Evolutionary conservation across 2,888 invertebrate species (phyloP).

Genomic region (Conomelus anceps): DNA sequence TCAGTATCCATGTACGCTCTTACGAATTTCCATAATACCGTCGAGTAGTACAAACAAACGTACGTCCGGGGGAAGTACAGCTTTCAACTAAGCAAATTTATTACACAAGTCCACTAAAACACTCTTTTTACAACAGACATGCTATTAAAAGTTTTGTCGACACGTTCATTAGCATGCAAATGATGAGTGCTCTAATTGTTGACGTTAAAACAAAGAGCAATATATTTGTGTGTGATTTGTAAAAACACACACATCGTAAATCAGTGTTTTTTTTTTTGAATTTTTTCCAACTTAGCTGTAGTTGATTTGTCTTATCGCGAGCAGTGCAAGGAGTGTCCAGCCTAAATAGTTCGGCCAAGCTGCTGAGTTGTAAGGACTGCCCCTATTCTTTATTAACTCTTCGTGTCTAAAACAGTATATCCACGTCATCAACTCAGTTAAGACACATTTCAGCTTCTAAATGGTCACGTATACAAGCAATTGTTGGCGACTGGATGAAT

Average conservation of each 20-base stretch:
- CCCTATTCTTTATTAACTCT: background rate
- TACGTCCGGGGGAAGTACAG: background rate
- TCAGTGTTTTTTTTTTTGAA: background rate
- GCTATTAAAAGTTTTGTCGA: background rate
- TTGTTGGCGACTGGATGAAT: background rate
- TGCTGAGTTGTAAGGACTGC: background rate
- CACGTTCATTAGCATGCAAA: background rate
- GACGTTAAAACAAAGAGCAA: background rate
- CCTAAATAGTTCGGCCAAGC: background rate
- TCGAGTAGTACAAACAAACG: background rate
- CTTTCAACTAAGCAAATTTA: background rate
- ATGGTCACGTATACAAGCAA: background rate
- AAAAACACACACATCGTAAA: background rate
- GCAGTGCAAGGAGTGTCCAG: background rate
- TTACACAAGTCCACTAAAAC: background rate
- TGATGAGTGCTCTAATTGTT: background rate
- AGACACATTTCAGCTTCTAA: background rate
- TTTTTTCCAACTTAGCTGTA: too few relatives aligned
- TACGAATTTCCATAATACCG: background rate
- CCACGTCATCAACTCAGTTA: background rate
- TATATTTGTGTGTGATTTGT: background rate
- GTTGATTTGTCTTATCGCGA: background rate
- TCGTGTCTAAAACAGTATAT: background rate
- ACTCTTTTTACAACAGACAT: background rate
- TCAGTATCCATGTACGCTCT: too few relatives aligned